Conservation (phyloP, 35 echinoderm and acorn worm species). For the Eucidaris tribuloides region DNA sequence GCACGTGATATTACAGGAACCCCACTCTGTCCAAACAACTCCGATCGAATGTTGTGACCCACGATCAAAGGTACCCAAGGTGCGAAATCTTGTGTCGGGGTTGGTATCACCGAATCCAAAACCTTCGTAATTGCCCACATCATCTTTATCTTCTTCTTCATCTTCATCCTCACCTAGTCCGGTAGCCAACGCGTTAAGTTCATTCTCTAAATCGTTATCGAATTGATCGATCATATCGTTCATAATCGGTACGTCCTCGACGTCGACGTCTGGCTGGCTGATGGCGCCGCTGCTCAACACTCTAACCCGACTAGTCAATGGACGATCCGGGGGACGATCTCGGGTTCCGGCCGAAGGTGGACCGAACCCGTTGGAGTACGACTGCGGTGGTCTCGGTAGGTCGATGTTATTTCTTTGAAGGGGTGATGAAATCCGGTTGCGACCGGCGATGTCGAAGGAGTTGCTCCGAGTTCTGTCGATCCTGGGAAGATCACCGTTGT, state of each 20-base stretch:
- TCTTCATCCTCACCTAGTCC: not conserved
- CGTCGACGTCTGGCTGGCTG: not conserved
- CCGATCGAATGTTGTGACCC: not conserved
- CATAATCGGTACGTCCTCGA: not conserved
- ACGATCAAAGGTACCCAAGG: not conserved
- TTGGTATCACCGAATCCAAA: constrained; percentile 4
- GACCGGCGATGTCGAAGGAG: not conserved
- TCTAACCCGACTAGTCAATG: not conserved
- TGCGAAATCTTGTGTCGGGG: not conserved
- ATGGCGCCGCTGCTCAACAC: not conserved
- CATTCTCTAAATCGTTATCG: constrained; percentile 9
- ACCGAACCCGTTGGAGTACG: not conserved
- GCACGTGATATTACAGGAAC: not conserved
- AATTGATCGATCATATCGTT: not conserved
- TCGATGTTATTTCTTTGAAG: not conserved
- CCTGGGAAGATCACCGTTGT: not conserved
- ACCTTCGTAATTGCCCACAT: not conserved
- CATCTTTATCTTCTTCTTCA: not conserved
- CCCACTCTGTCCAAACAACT: not conserved
- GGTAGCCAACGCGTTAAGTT: not conserved
- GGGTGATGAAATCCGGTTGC: not conserved
- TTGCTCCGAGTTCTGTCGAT: not conserved
- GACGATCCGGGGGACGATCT: no score
- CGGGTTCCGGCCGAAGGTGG: no score
- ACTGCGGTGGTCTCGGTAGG: not conserved